phyloP scores from a whole-genome alignment of 2,888 invertebrate genomes.

The Drosophila mimica region DNA sequence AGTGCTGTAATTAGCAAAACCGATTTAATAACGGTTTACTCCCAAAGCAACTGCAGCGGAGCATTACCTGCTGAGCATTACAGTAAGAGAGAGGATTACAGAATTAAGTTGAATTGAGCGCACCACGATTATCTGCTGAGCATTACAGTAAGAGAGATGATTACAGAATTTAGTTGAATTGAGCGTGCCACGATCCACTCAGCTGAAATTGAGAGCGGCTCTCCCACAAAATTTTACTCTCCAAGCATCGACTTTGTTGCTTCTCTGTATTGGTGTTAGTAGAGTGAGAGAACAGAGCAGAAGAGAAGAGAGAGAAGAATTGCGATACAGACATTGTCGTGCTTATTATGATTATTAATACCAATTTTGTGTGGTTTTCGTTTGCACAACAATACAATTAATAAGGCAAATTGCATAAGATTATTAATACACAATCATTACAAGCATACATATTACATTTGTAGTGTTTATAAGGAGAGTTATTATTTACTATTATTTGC shows the following conservation, averaged over 20 bases:
- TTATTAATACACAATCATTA: background rate
- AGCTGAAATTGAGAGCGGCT: background rate
- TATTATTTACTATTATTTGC: background rate
- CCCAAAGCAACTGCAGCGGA: slow-evolving; percentile 10
- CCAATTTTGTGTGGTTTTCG: background rate
- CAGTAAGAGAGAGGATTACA: background rate
- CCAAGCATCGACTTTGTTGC: background rate
- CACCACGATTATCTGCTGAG: background rate
- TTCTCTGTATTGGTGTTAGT: background rate
- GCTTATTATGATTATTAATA: background rate
- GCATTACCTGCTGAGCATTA: background rate
- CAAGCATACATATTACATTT: background rate
- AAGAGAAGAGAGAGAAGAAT: background rate
- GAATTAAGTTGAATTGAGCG: background rate
- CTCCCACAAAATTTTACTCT: background rate
- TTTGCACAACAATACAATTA: slow-evolving; percentile 6
- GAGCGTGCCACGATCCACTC: background rate
- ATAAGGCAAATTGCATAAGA: background rate
- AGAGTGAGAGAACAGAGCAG: background rate
- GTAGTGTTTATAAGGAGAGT: background rate
- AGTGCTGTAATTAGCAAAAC: slow-evolving; percentile 16
- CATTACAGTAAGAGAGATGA: background rate
- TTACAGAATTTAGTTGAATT: background rate
- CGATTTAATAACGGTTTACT: slow-evolving; percentile 12
- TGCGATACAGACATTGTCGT: background rate